Evolutionary conservation across 2,797 vertebrate genomes (phyloP).

Genomic region (Delichon dasypus): DNA sequence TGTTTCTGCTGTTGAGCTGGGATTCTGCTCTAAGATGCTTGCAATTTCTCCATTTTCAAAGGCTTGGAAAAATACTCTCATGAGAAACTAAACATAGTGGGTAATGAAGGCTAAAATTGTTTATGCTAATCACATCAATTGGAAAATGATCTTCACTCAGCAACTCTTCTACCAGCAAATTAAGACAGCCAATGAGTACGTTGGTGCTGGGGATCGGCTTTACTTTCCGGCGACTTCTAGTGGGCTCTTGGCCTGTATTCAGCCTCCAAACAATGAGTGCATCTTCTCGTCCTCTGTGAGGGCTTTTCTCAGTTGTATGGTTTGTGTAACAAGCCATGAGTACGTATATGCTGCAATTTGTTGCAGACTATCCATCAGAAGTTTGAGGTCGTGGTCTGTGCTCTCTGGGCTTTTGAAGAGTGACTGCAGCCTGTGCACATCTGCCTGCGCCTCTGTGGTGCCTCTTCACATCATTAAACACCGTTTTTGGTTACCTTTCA

Average conservation of each 20-base stretch:
- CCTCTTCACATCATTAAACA: not conserved
- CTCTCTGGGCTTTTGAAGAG: not conserved
- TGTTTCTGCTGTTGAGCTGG: slow-evolving; percentile 5
- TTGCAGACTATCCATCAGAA: slow-evolving; percentile 22
- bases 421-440: not conserved
- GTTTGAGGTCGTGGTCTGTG: not conserved
- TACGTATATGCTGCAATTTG: not conserved
- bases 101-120: slow-evolving; percentile 51
- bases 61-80: slow-evolving; percentile 55
- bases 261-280: not conserved
- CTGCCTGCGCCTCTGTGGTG: not conserved
- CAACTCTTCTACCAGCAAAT: slow-evolving; percentile 42
- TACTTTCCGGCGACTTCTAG: not conserved
- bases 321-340: not conserved
- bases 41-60: slow-evolving; percentile 52
- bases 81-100: slow-evolving; percentile 51
- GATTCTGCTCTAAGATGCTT: slow-evolving; percentile 17
- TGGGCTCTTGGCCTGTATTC: not conserved
- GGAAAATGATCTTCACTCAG: slow-evolving; percentile 49
- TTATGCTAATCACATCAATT: slow-evolving; percentile 38
- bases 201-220: not conserved
- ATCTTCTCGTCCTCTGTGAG: not conserved
- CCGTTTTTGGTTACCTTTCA: not conserved
- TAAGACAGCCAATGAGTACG: not conserved
- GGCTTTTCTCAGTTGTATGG: not conserved